These are phyloP conservation scores for Ceramica pisi DNA, from an alignment of 2,888 invertebrate genomes.

Conservation along the genomic window DNA sequence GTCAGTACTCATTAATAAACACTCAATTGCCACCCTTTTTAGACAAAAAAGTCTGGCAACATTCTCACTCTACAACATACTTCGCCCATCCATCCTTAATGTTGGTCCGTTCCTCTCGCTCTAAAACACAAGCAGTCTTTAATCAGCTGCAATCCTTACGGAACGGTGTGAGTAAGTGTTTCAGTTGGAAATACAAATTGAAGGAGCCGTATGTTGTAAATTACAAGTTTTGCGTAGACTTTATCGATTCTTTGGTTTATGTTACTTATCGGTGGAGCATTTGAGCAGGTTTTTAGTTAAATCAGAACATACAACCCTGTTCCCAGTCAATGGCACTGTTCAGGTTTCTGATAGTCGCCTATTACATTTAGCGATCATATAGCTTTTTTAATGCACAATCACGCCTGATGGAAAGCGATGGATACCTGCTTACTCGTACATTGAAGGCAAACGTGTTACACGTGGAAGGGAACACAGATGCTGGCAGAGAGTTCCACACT, in stretches of 20 bases:
- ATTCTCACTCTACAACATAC: not conserved
- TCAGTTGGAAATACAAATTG: conserved; percentile 38
- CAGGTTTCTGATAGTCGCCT: not conserved
- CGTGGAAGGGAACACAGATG: too few relatives aligned
- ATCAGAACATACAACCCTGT: too few relatives aligned
- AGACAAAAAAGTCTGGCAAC: not conserved
- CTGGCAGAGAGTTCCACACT: too few relatives aligned
- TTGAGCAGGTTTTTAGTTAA: not conserved
- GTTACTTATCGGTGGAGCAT: not conserved
- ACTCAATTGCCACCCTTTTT: too few relatives aligned
- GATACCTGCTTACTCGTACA: too few relatives aligned
- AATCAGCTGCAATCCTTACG: conserved; percentile 30
- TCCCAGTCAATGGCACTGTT: not conserved
- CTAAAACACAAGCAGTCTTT: conserved; percentile 9
- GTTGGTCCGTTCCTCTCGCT: not conserved
- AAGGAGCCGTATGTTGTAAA: conserved; percentile 30
- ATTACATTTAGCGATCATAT: too few relatives aligned
- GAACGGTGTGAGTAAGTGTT: conserved; percentile 12
- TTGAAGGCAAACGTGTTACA: too few relatives aligned
- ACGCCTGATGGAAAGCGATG: too few relatives aligned
- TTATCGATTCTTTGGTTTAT: conserved; percentile 13
- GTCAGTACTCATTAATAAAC: too few relatives aligned
- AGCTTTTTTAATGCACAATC: too few relatives aligned
- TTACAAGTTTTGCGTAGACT: conserved; percentile 9
- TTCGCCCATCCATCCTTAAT: not conserved